A percentile compares a stretch with the other conserved stretches of the same genome.
Conservation (phyloP, 2,888 invertebrate genomes). For the Dermolepida albohirtum region DNA sequence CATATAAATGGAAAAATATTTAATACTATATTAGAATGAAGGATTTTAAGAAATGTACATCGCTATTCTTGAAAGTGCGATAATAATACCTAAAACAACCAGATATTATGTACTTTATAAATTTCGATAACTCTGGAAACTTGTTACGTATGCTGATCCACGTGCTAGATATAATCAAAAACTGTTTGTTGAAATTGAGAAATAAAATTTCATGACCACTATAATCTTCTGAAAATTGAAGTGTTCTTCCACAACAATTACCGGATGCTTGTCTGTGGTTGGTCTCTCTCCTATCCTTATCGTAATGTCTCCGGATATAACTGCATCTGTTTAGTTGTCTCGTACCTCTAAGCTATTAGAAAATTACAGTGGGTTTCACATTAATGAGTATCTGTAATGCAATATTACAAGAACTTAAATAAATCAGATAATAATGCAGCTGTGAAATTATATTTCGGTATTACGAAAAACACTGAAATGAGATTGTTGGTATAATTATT, state of each 20-base stretch:
- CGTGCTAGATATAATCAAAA: slow-evolving; percentile 25
- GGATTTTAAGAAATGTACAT: too few relatives aligned
- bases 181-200: slow-evolving; percentile 33
- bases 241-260: slow-evolving; percentile 33
- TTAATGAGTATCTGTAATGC: slow-evolving; percentile 20
- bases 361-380: slow-evolving; percentile 26
- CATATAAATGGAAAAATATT: too few relatives aligned
- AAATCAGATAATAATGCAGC: background rate
- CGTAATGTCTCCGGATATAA: slow-evolving; percentile 24
- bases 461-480: too few relatives aligned
- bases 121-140: background rate
- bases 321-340: slow-evolving; percentile 29
- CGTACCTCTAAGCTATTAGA: slow-evolving; percentile 30
- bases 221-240: slow-evolving; percentile 39
- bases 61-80: background rate
- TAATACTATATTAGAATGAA: too few relatives aligned
- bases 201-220: slow-evolving; percentile 36
- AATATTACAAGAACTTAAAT: slow-evolving; percentile 8
- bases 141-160: slow-evolving; percentile 24
- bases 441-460: too few relatives aligned
- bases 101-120: slow-evolving; percentile 3
- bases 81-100: background rate
- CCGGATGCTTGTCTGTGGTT: slow-evolving; percentile 8
- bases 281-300: slow-evolving; percentile 26
- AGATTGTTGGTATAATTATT: too few relatives aligned